Conservation (phyloP, 2,113 vertebrate genomes). For the Peucedramus taeniatus region DNA sequence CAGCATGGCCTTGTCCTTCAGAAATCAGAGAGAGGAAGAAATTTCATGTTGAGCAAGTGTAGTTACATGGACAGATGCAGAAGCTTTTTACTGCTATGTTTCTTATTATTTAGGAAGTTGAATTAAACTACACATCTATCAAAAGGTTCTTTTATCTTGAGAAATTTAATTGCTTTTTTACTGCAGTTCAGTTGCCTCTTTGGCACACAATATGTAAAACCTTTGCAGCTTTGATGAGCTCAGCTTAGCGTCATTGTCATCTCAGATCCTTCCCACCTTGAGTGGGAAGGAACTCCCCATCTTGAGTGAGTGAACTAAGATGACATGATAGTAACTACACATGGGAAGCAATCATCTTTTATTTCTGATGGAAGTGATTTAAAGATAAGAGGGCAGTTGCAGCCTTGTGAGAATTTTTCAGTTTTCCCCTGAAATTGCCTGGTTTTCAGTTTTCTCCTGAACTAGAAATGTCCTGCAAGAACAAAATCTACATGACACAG, state of each 20-base stretch:
- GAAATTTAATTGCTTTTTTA: neutral
- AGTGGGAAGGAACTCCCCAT: no score
- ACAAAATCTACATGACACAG: neutral
- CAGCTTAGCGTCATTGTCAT: neutral
- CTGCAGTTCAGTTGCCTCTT: neutral
- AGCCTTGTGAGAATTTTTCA: neutral
- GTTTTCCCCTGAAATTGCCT: neutral
- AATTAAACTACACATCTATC: neutral
- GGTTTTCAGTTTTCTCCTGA: neutral
- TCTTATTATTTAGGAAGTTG: neutral
- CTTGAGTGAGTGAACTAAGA: neutral
- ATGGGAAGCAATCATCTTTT: neutral
- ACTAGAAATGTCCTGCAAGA: neutral
- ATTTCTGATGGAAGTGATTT: neutral
- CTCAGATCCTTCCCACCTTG: neutral
- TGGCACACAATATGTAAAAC: neutral
- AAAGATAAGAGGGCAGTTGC: neutral
- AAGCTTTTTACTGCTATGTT: neutral
- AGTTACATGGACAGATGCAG: neutral
- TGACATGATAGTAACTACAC: neutral
- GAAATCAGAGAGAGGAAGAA: neutral
- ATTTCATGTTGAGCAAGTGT: neutral
- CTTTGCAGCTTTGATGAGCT: neutral
- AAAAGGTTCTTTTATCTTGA: neutral
- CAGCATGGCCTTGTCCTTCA: neutral